Percentiles rank a stretch among this genome's conserved stretches.
Conservation (phyloP, 2,797 vertebrate genomes). For the Pangasius mekongensis region DNA sequence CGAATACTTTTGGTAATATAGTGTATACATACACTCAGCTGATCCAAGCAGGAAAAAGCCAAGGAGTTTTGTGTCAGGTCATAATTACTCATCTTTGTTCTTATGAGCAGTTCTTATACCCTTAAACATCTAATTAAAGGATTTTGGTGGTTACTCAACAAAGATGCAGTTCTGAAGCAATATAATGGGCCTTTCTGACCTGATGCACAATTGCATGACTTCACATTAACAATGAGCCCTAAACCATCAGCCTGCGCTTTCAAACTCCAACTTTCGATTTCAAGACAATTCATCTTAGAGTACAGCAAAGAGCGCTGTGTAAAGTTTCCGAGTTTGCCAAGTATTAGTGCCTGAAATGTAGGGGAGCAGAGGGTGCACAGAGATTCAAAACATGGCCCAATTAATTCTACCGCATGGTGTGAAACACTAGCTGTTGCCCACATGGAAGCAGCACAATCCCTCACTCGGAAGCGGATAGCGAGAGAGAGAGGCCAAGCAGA, state of each 20-base stretch:
- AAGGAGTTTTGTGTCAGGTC: slow-evolving; percentile 25
- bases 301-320: background rate
- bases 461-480: slow-evolving; percentile 17
- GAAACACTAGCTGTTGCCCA: slow-evolving; percentile 12
- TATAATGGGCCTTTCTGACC: slow-evolving; percentile 54
- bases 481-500: background rate
- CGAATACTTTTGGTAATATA: too few species aligned
- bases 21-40: background rate
- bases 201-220: slow-evolving; percentile 63
- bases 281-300: slow-evolving; percentile 22
- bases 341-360: background rate
- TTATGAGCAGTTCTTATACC: background rate
- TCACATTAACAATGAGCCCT: slow-evolving; percentile 46
- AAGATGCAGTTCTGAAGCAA: slow-evolving; percentile 47
- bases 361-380: slow-evolving; percentile 10
- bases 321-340: background rate
- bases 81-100: slow-evolving; percentile 52
- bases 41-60: background rate
- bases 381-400: slow-evolving; percentile 53
- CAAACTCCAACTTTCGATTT: background rate
- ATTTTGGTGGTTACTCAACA: slow-evolving; percentile 52
- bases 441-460: background rate
- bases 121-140: slow-evolving; percentile 62
- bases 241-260: slow-evolving; percentile 52
- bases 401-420: slow-evolving; percentile 49